Base-by-base conservation (phyloP, 1,140 invertebrate species). In the Zaprionus gabonicus region DNA sequence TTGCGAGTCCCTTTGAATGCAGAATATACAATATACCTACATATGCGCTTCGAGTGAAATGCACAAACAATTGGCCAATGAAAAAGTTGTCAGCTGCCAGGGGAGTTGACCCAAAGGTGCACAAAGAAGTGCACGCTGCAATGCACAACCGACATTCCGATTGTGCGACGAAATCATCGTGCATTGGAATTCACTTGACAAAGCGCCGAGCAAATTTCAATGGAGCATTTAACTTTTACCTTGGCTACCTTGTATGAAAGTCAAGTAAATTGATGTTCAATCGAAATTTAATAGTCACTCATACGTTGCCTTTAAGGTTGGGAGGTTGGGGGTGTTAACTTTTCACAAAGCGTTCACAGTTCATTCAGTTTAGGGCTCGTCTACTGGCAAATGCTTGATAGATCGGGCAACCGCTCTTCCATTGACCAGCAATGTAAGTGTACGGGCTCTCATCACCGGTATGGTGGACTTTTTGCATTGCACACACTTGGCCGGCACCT, bases 31-130 rank as follows among this genome's bases (percentile, higher is more conserved):
- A 20, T 20, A 20, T 20, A 20, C 2, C 23, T 23, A 23, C 2
- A 23, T 75, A 72, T 64, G 63, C 57, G 31, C 51, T 64, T 70
- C 36, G 17, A 59, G 23, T 27, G 51, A 27, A 64, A 72, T 49
- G 53, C 46, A 66, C 80, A 73, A 81, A 76, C 80, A 83, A 71
- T 82, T 80, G 66, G 70, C 60, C 36, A 76, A 80, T 41, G 31
- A 31, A 44, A 63, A 71, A 75, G 63, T 80, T 82, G 38, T 10
- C 3, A 25, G 20, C 23, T 20, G 15, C n/a, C 27, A 49, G 9
- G 46, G 3, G 12, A 51, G 20, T 51, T 20, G 12, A 49, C 20
- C 20, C 20, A 23, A 49, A 49, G 15, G 23, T 51, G 46, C 46
- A 49, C 46, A 23, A 5, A 44, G 13, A 6, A 17, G 41, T 44